A percentile compares a stretch with the other conserved stretches of the same genome.
These are phyloP conservation scores for Pampus argenteus DNA, from an alignment of 2,797 vertebrate genomes.

Conservation along the genomic window DNA sequence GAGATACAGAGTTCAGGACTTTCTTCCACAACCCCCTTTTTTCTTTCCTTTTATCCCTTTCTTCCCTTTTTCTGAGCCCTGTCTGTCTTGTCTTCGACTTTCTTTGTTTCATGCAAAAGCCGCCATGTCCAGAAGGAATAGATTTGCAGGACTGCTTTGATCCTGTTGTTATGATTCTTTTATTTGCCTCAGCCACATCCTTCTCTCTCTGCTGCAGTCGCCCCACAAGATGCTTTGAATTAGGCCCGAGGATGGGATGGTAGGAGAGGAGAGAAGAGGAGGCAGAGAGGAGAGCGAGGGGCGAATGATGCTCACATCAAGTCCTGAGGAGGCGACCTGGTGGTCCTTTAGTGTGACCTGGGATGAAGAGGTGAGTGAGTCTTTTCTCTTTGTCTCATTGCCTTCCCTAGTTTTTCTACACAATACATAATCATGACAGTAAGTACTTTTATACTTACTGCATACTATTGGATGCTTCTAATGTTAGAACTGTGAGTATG, in stretches of 20 bases:
- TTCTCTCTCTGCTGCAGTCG: conserved; percentile 84
- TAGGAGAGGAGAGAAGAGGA: conserved; percentile 34
- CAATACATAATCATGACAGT: neutral
- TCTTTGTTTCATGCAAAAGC: conserved; percentile 83
- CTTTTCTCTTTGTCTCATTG: neutral
- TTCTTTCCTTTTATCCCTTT: conserved; percentile 43
- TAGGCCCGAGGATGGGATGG: conserved; percentile 72
- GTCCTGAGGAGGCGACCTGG: conserved; percentile 51
- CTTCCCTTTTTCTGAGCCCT: conserved; percentile 58
- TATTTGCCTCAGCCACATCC: conserved; percentile 93
- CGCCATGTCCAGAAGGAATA: conserved; percentile 90
- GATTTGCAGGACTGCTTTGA: conserved; percentile 91
- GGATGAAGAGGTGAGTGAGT: conserved; percentile 12
- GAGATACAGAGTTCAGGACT: conserved; percentile 75
- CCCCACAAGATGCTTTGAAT: conserved; percentile 93
- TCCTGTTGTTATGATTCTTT: conserved; percentile 90
- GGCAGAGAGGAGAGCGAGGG: conserved; percentile 8
- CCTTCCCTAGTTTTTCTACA: neutral
- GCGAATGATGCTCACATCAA: conserved; percentile 49
- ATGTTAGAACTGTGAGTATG: neutral
- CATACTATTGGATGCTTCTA: neutral
- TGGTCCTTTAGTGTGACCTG: conserved; percentile 38
- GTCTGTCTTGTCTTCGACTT: conserved; percentile 70
- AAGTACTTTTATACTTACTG: neutral
- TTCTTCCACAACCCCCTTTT: conserved; percentile 32